A percentile compares a stretch with the other conserved stretches of the same genome.
phyloP scores from a whole-genome alignment of 2,113 vertebrate genomes.

The Gyps fulvus region DNA sequence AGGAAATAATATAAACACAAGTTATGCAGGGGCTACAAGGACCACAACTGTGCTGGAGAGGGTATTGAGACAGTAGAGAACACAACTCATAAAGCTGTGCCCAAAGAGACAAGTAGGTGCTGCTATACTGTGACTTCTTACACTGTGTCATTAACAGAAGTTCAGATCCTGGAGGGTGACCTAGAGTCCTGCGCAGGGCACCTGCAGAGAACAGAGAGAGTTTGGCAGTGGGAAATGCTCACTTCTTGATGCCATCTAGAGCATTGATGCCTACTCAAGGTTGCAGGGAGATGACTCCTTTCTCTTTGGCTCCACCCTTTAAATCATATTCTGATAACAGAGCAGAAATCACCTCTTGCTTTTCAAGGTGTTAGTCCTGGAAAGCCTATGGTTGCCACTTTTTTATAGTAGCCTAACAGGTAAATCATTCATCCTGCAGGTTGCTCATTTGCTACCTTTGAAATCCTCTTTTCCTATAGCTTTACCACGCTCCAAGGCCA shows the following conservation, averaged over 20 bases:
- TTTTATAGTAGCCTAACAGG: not conserved
- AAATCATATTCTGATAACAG: not conserved
- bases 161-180: not conserved
- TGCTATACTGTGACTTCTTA: not conserved
- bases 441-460: not conserved
- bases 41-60: not conserved
- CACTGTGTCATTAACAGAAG: not conserved
- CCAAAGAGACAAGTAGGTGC: not conserved
- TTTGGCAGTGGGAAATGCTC: not conserved
- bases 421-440: not conserved
- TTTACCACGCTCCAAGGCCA: not conserved
- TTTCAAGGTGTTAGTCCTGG: not conserved
- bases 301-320: not conserved
- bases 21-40: not conserved
- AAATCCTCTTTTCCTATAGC: not conserved
- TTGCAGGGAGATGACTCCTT: not conserved
- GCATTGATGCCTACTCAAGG: not conserved
- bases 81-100: not conserved
- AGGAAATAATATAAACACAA: not conserved
- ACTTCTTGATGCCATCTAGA: not conserved
- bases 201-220: not conserved
- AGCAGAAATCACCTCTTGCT: not conserved
- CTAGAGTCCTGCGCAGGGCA: not conserved
- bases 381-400: not conserved
- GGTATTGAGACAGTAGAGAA: not conserved